Conservation (phyloP, 2,113 vertebrate species). For the Cinclus cinclus region DNA sequence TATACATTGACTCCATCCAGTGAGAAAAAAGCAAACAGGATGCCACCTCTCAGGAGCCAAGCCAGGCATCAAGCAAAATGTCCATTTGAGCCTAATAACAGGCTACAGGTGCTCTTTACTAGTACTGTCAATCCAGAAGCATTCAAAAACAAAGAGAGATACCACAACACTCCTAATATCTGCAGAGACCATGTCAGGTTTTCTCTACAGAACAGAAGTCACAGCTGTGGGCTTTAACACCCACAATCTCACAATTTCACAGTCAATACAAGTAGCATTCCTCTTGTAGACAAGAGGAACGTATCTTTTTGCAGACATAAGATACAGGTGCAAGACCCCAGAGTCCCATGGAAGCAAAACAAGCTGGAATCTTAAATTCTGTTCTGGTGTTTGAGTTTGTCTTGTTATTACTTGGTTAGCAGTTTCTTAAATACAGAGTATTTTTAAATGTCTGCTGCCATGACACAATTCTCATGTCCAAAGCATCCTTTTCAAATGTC, state of each 20-base stretch:
- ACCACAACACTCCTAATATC: not conserved
- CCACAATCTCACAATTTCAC: not conserved
- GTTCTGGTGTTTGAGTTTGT: not conserved
- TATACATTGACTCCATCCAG: not conserved
- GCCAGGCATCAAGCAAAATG: not conserved
- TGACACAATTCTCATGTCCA: not conserved
- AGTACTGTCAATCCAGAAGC: not conserved
- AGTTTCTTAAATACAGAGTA: not conserved
- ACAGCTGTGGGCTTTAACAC: not conserved
- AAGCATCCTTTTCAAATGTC: not conserved
- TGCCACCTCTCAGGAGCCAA: not conserved
- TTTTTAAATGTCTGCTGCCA: not conserved
- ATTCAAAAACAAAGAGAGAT: not conserved
- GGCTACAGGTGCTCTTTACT: not conserved
- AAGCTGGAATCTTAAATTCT: not conserved
- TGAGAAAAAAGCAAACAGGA: not conserved
- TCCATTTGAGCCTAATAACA: not conserved
- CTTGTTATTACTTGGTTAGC: not conserved
- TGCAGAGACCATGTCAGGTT: not conserved
- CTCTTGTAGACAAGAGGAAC: not conserved
- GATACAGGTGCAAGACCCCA: not conserved
- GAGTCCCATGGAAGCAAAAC: not conserved
- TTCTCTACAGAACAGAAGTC: not conserved
- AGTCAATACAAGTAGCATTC: not conserved
- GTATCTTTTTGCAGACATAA: not conserved